A percentile compares a stretch with the other conserved stretches of the same genome.
Conservation (phyloP, 2,888 invertebrate genomes). For the Hipparchia sbordonii region DNA sequence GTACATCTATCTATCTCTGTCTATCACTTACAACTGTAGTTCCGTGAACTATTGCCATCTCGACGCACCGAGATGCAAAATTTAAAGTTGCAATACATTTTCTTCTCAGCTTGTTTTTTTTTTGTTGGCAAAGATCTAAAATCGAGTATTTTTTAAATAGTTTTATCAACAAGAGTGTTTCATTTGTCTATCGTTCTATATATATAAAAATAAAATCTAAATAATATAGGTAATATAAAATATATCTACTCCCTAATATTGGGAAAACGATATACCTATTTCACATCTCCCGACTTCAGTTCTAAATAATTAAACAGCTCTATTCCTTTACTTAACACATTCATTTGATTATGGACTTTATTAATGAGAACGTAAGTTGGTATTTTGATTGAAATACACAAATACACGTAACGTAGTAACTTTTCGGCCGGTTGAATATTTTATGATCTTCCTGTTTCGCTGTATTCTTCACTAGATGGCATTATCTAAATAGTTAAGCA, state of each 20-base stretch:
- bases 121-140: background rate
- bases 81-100: conserved; percentile 13
- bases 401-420: conserved; percentile 65
- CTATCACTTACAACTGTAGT: conserved; percentile 20
- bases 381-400: conserved; percentile 46
- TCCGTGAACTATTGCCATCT: conserved; percentile 34
- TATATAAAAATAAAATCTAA: conserved; percentile 17
- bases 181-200: background rate
- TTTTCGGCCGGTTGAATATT: conserved; percentile 67
- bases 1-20: conserved; percentile 19
- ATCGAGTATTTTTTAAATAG: background rate
- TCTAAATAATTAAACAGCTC: conserved; percentile 67
- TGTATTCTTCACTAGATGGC: conserved; percentile 49
- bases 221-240: conserved; percentile 39
- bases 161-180: background rate
- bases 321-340: conserved; percentile 53
- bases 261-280: conserved; percentile 58
- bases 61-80: conserved; percentile 23
- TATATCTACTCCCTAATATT: conserved; percentile 42
- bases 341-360: conserved; percentile 52
- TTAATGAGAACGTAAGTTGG: conserved; percentile 39
- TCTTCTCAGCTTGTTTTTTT: background rate
- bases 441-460: conserved; percentile 49
- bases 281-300: conserved; percentile 55
- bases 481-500: background rate